Evolutionary conservation across 1,140 invertebrate species (phyloP).

Genomic region (Brachionus plicatilis): DNA sequence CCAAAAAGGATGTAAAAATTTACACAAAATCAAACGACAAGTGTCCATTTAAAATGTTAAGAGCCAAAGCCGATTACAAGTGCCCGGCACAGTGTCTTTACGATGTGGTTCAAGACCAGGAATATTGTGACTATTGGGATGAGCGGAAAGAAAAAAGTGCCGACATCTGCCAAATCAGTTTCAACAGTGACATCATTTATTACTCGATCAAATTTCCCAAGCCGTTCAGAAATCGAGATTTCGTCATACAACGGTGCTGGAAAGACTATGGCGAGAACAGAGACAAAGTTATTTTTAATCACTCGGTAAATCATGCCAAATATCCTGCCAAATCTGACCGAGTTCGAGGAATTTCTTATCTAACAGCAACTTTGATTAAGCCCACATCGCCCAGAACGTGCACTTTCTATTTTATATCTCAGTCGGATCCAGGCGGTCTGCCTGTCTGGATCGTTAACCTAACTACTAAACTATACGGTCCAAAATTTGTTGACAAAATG

Average conservation of each 20-base stretch:
- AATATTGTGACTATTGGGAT: slow-evolving; percentile 38
- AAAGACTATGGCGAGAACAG: slow-evolving; percentile 65
- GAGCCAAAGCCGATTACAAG: not conserved
- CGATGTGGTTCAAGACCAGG: slow-evolving; percentile 25
- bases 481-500: slow-evolving; percentile 62
- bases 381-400: slow-evolving; percentile 60
- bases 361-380: slow-evolving; percentile 65
- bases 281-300: slow-evolving; percentile 80
- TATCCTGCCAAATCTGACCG: slow-evolving; percentile 62
- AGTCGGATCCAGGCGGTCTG: slow-evolving; percentile 79
- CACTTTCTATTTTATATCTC: slow-evolving; percentile 73
- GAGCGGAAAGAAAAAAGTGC: not conserved
- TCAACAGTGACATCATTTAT: slow-evolving; percentile 37
- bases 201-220: slow-evolving; percentile 67
- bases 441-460: slow-evolving; percentile 82
- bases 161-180: not conserved
- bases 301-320: slow-evolving; percentile 76
- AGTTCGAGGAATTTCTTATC: slow-evolving; percentile 67
- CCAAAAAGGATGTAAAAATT: slow-evolving; percentile 1
- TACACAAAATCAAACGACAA: slow-evolving; percentile 3
- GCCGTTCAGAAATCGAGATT: slow-evolving; percentile 80
- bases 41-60: slow-evolving; percentile 7
- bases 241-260: slow-evolving; percentile 83
- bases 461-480: slow-evolving; percentile 76
- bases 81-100: not conserved